Conservation (phyloP, 2,113 vertebrate genomes). For the Syngnathus typhle region DNA sequence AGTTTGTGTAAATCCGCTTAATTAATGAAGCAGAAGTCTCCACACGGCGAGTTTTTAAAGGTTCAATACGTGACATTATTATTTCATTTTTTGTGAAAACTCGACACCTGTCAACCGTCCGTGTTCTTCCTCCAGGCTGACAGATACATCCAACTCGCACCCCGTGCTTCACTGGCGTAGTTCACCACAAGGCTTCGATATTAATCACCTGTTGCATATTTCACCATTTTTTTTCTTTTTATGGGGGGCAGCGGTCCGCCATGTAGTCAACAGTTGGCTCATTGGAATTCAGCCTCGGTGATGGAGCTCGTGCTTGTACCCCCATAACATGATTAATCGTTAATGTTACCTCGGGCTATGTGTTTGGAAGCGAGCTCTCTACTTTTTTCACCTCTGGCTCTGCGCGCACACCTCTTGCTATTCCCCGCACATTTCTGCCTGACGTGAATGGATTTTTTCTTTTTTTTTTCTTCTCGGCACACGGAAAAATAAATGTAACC, state of each 20-base stretch:
- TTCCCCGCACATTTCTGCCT: slow-evolving; percentile 56
- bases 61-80: slow-evolving; percentile 4
- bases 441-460: slow-evolving; percentile 62
- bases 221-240: neutral
- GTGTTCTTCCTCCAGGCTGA: slow-evolving; percentile 7
- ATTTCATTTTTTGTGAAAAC: slow-evolving; percentile 13
- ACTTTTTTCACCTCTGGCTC: slow-evolving; percentile 57
- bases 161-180: slow-evolving; percentile 1
- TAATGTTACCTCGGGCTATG: slow-evolving; percentile 67
- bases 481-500: slow-evolving; percentile 37
- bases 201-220: slow-evolving; percentile 1
- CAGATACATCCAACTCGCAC: neutral
- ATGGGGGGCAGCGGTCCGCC: slow-evolving; percentile 5
- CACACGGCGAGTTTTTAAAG: neutral
- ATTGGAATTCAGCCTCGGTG: slow-evolving; percentile 54
- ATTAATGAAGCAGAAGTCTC: neutral
- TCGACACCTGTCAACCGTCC: slow-evolving; percentile 18
- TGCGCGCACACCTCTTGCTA: slow-evolving; percentile 47
- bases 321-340: slow-evolving; percentile 67
- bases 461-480: slow-evolving; percentile 37
- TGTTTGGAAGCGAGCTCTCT: slow-evolving; percentile 52
- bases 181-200: neutral
- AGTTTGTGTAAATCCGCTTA: neutral
- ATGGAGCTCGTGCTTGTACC: slow-evolving; percentile 50
- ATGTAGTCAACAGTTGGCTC: slow-evolving; percentile 46